A percentile compares a stretch with the other conserved stretches of the same genome.
phyloP scores from a whole-genome alignment of 2,113 vertebrate genomes.

The Scolopax mira region DNA sequence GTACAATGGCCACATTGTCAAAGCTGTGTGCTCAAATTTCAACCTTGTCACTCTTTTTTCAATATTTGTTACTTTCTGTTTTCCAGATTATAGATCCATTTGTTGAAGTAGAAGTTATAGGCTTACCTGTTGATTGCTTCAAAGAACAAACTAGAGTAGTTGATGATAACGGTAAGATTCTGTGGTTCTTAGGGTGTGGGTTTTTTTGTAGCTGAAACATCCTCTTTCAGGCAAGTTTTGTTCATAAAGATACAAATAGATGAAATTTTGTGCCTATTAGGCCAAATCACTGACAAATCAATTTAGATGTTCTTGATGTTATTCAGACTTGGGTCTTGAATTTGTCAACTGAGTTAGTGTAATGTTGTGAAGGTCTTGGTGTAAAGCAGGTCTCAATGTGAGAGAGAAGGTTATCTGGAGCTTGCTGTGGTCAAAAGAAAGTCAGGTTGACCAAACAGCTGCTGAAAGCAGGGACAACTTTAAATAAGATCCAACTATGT shows the following conservation, averaged over 20 bases:
- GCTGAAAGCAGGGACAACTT: not conserved
- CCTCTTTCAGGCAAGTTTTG: not conserved
- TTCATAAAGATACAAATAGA: not conserved
- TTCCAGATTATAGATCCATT: slow-evolving; percentile 97
- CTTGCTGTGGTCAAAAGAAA: not conserved
- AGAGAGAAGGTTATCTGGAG: not conserved
- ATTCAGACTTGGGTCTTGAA: not conserved
- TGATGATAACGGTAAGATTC: slow-evolving; percentile 91
- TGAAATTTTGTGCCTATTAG: not conserved
- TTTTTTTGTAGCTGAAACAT: not conserved
- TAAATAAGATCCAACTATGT: not conserved
- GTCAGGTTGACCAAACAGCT: not conserved
- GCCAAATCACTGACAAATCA: not conserved
- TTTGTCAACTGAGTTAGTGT: not conserved
- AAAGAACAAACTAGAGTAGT: slow-evolving; percentile 96
- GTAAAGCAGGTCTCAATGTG: not conserved
- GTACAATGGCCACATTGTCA: not conserved
- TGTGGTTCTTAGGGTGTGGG: not conserved
- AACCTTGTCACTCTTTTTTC: not conserved
- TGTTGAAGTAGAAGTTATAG: slow-evolving; percentile 97
- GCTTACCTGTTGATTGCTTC: slow-evolving; percentile 90
- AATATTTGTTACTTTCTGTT: not conserved
- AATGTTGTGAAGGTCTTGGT: not conserved
- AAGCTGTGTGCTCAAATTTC: not conserved
- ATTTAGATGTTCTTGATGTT: not conserved